These are phyloP conservation scores for Tanypteryx hageni DNA, from an alignment of 2,888 invertebrate species.

Conservation along the genomic window DNA sequence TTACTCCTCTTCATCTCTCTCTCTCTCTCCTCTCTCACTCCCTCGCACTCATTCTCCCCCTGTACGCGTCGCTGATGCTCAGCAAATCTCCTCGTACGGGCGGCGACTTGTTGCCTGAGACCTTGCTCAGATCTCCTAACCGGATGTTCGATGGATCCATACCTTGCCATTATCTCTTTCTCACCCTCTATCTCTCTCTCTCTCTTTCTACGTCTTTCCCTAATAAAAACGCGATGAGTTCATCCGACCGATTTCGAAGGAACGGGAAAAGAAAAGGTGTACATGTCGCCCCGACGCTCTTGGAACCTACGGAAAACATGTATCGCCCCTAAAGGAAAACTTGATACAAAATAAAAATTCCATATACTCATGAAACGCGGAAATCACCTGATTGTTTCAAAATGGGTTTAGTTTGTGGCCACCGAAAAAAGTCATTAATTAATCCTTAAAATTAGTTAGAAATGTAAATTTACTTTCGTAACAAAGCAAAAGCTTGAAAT, in stretches of 20 bases:
- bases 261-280: not conserved
- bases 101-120: constrained; percentile 8
- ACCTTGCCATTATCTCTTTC: not conserved
- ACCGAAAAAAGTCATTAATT: no score
- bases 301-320: no score
- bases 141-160: not conserved
- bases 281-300: no score
- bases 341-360: no score
- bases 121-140: not conserved
- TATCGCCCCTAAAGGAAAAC: no score
- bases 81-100: constrained; percentile 23
- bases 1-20: not conserved
- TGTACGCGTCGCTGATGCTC: not conserved
- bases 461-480: no score
- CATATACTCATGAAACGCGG: no score
- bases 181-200: not conserved
- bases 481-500: no score
- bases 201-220: not conserved
- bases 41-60: no score
- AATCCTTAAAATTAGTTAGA: no score
- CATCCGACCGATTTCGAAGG: not conserved
- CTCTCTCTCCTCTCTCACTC: not conserved
- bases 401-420: no score
- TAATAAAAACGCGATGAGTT: not conserved
- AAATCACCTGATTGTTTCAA: no score